Base-by-base conservation (phyloP, 2,113 vertebrate genomes). In the Campylomormyrus tamandua region DNA sequence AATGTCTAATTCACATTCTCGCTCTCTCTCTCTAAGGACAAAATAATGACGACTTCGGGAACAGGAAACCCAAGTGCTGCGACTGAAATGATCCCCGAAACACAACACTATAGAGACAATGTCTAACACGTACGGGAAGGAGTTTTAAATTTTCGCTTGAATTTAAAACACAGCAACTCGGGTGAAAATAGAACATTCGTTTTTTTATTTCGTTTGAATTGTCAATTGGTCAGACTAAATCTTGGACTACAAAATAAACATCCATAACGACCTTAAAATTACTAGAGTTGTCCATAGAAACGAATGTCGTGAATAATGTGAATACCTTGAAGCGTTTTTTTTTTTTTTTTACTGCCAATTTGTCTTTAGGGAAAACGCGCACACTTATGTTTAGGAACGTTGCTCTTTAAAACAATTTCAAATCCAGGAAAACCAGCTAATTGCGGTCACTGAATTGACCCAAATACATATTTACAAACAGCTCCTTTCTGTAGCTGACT, bases 391-490 rank as follows among this genome's bases (percentile, higher is more conserved):
- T 87, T 56, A 87, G 48, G 48, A 53, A 53, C 17, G 11, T 42
- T 45, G 31, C 80, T 80, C 9, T 39, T 89, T 83, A 83, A 96
- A 97, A 97, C 95, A 96, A 95, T 93, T 95, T 96, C 93, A 96
- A 94, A 95, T 96, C 95, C 95, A 91, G 93, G 90, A 96, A 96
- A 96, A 96, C 94, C 95, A 96, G 96, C 97, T 98, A 96, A 96
- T 95, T 93, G 94, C 45, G 97, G 97, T 97, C 97, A 96, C 94
- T 97, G 97, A 97, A 98, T 96, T 97, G 97, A 98, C 97, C 97
- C 94, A 96, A 95, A 95, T 92, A 96, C 94, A 95, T 97, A 97
- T 98, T 95, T 97, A 97, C 97, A 98, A 83, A 92, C 97, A 94
- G 94, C 97, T 93, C 92, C 94, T 94, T 87, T 89, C 89, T 19